phyloP scores from a whole-genome alignment of 2,888 invertebrate species.

The Pseudococcus jackbeardsleyi region DNA sequence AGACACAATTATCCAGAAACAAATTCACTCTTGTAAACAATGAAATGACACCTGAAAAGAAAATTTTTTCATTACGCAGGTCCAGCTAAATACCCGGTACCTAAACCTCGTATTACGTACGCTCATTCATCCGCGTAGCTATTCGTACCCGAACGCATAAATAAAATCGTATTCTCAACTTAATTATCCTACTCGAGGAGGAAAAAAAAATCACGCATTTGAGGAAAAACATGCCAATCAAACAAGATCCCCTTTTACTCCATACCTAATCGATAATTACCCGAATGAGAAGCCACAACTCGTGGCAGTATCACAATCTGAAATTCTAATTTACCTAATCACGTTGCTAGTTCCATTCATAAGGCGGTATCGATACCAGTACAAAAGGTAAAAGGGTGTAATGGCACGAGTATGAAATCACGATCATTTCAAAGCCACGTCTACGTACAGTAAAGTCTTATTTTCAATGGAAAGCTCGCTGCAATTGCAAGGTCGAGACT shows the following conservation, averaged over 20 bases:
- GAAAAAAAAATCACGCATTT: not conserved
- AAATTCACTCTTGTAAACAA: not conserved
- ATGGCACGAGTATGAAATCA: slow-evolving; percentile 8
- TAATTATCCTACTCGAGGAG: not conserved
- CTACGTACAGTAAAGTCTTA: not conserved
- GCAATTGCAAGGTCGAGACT: slow-evolving; percentile 30
- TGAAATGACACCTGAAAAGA: slow-evolving; percentile 1
- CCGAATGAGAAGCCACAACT: not conserved
- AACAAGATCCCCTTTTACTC: not conserved
- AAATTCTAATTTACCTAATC: not conserved
- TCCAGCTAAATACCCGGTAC: not conserved
- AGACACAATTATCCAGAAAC: slow-evolving; percentile 6
- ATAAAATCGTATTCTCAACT: not conserved
- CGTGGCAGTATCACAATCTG: not conserved
- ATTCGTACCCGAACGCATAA: not conserved
- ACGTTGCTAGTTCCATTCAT: not conserved
- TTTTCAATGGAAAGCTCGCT: slow-evolving; percentile 46
- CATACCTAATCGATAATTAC: not conserved
- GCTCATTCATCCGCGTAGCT: not conserved
- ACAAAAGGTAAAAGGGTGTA: not conserved
- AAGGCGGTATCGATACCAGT: not conserved
- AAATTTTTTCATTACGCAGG: slow-evolving; percentile 31
- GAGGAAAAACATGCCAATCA: slow-evolving; percentile 25
- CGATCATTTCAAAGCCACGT: not conserved
- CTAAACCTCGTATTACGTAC: not conserved